Conservation (phyloP, 2,113 vertebrate genomes). For the Pogonocichla stellata region DNA sequence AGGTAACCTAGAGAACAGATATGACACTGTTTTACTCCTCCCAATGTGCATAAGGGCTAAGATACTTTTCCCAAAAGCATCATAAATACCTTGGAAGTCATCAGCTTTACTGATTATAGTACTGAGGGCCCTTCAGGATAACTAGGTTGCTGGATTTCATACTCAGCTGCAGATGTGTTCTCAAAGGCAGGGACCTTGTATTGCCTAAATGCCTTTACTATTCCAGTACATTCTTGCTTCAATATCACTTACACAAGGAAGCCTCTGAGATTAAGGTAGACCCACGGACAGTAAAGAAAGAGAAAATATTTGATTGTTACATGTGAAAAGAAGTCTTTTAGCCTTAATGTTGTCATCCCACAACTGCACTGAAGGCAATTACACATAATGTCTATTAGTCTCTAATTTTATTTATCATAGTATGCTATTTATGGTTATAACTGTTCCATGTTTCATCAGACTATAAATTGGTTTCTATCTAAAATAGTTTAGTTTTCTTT, state of each 20-base stretch:
- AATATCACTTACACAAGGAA: background rate
- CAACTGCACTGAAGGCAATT: background rate
- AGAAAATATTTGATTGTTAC: background rate
- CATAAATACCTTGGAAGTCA: background rate
- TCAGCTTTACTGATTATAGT: background rate
- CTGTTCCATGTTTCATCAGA: background rate
- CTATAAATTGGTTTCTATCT: background rate
- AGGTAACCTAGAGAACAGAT: background rate
- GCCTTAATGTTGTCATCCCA: background rate
- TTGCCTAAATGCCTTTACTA: fast-evolving
- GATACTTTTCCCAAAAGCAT: background rate
- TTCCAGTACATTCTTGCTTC: background rate
- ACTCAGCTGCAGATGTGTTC: background rate
- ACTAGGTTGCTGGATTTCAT: background rate
- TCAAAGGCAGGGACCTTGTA: background rate
- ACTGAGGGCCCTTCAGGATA: background rate
- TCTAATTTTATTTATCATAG: background rate
- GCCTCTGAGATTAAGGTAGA: background rate
- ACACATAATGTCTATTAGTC: background rate
- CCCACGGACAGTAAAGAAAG: background rate
- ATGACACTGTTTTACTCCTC: background rate
- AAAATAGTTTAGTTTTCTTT: background rate
- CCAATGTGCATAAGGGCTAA: too few species aligned
- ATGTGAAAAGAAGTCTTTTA: background rate
- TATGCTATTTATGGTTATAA: background rate